Percentiles rank a stretch among this genome's conserved stretches.
Evolutionary conservation across 2,797 vertebrate species (phyloP).

Genomic region (Muscicapa comitata): DNA sequence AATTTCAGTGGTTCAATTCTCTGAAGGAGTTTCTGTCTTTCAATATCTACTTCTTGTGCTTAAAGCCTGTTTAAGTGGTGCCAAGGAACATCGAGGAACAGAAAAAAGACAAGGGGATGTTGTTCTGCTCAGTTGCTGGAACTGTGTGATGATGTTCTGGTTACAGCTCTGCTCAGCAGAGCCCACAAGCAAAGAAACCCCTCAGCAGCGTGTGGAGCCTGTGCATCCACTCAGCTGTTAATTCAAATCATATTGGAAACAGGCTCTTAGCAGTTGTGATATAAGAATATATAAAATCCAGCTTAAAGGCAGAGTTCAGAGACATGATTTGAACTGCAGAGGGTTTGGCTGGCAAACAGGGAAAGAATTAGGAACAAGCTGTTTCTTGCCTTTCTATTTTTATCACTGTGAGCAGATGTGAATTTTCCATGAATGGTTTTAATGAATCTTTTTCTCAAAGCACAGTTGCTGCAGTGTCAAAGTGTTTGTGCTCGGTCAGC

Average conservation of each 20-base stretch:
- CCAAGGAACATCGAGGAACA: neutral
- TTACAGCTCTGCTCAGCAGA: constrained; percentile 9
- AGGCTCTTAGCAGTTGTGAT: neutral
- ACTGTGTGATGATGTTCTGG: constrained; percentile 7
- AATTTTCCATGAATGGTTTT: neutral
- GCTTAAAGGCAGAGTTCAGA: neutral
- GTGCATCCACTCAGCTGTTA: neutral
- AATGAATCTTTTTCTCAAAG: neutral
- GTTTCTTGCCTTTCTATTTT: constrained; percentile 2
- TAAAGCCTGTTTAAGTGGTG: constrained; percentile 35
- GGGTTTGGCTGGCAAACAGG: neutral
- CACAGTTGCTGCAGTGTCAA: neutral
- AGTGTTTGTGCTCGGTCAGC: neutral
- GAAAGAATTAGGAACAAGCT: neutral
- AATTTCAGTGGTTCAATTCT: constrained; percentile 32
- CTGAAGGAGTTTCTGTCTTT: constrained; percentile 50
- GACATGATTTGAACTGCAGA: neutral
- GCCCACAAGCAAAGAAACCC: neutral
- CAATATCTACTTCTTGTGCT: constrained; percentile 17
- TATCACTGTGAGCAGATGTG: neutral
- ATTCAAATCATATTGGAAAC: neutral
- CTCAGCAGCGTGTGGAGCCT: neutral
- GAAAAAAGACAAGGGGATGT: neutral
- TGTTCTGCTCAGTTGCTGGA: neutral
- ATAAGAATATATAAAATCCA: neutral